phyloP scores from a whole-genome alignment of 2,797 vertebrate species.

The Oreortyx pictus region DNA sequence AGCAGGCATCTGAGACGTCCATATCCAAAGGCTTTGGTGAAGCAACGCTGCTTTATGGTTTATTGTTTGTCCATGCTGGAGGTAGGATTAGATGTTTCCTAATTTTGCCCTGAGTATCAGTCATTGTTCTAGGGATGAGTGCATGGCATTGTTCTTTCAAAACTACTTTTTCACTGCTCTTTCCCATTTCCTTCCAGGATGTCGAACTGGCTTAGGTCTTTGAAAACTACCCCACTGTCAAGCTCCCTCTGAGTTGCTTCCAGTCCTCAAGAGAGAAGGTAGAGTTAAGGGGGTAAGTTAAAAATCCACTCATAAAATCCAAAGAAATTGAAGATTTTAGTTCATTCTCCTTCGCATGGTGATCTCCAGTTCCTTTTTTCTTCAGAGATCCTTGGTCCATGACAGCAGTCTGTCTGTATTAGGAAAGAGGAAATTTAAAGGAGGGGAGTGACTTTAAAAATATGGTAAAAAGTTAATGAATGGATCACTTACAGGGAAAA shows the following conservation, averaged over 20 bases:
- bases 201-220: neutral
- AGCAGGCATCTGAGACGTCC: neutral
- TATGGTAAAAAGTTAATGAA: constrained; percentile 29
- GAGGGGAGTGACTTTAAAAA: constrained; percentile 40
- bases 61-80: neutral
- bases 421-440: constrained; percentile 24
- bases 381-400: neutral
- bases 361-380: neutral
- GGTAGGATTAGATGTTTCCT: neutral
- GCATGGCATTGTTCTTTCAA: neutral
- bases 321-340: neutral
- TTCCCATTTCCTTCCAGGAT: constrained; percentile 49
- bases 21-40: neutral
- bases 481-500: constrained; percentile 9
- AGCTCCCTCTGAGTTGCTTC: constrained; percentile 21
- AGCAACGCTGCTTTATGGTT: neutral
- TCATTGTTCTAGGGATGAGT: neutral
- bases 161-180: neutral
- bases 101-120: neutral
- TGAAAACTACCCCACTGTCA: neutral
- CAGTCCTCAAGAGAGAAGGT: constrained; percentile 36
- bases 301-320: neutral
- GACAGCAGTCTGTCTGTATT: neutral
- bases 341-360: neutral
- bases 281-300: constrained; percentile 49